Base-by-base conservation (phyloP, 2,888 invertebrate genomes). In the Saturnia japonica region DNA sequence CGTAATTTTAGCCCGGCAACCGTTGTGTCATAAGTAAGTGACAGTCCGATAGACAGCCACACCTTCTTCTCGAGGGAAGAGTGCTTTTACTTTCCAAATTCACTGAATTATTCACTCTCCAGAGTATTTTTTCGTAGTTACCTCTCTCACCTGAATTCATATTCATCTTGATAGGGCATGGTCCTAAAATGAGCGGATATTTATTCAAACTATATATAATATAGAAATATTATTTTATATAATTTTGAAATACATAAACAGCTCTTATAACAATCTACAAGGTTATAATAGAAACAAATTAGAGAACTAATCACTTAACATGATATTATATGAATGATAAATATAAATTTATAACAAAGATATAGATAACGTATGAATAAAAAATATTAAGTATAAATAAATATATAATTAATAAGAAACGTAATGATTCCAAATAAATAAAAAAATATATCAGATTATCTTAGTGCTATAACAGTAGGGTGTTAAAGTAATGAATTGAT, bases 81-180 rank as follows among this genome's bases (percentile, higher is more conserved):
- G 82, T 82, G 87, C 88, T 88, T 89, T 91, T 86, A 90, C 88
- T 90, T 90, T 87, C 80, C 77, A 79, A 83, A 87, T 84, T 80
- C 84, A 76, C 81, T 88, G 85, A 90, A 91, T 90, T 82, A 91
- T 90, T 90, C 82, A 90, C 79, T 73, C 74, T 76, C 74, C 73
- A 67, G 76, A 78, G 77, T 81, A 78, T 85, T 85, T 86, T 82
- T 87, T 82, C 73, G 74, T 77, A 72, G 72, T 75, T 76, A 76
- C 80, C 74, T 77, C 76, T 74, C 75, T 74, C 75, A 75, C 77
- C 77, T 79, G 78, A 80, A 84, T 83, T 84, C 82, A 82, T 82
- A 81, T 82, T 81, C 76, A 64, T 69, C 70, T 74, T 74, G 74
- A 71, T 57, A 14, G n/a, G 77, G 74, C 57, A 70, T 62, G 71